A percentile compares a stretch with the other conserved stretches of the same genome.
phyloP scores from a whole-genome alignment of 2,113 vertebrate genomes.

The Agapornis roseicollis region DNA sequence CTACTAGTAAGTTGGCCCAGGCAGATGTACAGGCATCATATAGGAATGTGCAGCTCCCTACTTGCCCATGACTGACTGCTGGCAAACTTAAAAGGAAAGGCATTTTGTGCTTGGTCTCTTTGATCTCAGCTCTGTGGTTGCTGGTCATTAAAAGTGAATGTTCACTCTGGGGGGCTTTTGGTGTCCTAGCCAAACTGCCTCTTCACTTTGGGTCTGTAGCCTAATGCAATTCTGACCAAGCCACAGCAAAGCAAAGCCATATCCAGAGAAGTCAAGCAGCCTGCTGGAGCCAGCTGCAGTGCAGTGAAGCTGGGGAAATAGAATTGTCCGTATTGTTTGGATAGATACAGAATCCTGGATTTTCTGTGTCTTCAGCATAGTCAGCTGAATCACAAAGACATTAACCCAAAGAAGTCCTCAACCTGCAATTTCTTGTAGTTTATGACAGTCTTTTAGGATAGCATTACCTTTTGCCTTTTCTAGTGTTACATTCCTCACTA shows the following conservation, averaged over 20 bases:
- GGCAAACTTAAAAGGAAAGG: neutral
- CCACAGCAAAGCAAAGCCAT: neutral
- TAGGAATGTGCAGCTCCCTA: neutral
- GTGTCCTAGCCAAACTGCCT: neutral
- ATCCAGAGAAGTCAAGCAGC: neutral
- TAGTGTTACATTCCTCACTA: neutral
- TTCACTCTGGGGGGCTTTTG: neutral
- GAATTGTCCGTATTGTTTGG: neutral
- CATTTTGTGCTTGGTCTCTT: neutral
- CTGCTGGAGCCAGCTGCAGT: neutral
- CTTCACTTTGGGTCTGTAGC: neutral
- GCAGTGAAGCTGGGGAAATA: neutral
- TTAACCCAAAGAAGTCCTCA: neutral
- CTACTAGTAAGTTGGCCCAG: neutral
- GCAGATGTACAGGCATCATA: neutral
- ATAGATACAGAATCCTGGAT: neutral
- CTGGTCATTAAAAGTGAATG: neutral
- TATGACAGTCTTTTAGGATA: neutral
- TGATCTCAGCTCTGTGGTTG: neutral
- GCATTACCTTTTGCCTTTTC: neutral
- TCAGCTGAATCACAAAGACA: neutral
- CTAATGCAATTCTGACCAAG: neutral
- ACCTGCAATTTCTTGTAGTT: neutral
- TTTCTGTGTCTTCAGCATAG: neutral
- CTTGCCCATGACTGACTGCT: neutral